Evolutionary conservation across 2,888 invertebrate genomes (phyloP).

Genomic region (Drosophila flavopinicola): DNA sequence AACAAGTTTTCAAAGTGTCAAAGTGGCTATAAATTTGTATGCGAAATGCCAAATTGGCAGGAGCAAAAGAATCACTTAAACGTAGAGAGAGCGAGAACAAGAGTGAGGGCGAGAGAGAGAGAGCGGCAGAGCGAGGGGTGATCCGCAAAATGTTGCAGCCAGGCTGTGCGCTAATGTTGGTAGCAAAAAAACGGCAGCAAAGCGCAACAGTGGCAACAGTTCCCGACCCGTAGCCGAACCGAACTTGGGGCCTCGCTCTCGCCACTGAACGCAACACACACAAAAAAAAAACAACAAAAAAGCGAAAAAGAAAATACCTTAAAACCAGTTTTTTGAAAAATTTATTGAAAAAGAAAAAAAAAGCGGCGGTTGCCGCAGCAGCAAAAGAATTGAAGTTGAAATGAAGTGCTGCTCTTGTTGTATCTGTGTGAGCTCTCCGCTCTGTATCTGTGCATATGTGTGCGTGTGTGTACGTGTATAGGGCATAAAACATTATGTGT

Average conservation of each 20-base stretch:
- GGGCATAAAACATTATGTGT: conserved; percentile 60
- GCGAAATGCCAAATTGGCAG: conserved; percentile 59
- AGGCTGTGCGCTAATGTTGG: conserved; percentile 65
- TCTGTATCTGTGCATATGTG: conserved; percentile 12
- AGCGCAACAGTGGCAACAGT: conserved; percentile 66
- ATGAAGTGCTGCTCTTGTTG: conserved; percentile 58
- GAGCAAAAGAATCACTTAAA: conserved; percentile 77
- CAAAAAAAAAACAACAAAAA: conserved; percentile 21
- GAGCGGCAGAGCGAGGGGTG: not conserved
- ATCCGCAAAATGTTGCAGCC: conserved; percentile 43
- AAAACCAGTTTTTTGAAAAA: conserved; percentile 81
- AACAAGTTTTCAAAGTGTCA: conserved; percentile 74
- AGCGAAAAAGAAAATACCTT: conserved; percentile 76
- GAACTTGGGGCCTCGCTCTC: conserved; percentile 41
- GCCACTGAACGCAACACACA: conserved; percentile 12
- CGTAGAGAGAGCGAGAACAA: conserved; percentile 21
- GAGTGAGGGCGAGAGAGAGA: not conserved
- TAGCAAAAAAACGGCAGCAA: conserved; percentile 70
- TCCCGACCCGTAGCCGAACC: conserved; percentile 53
- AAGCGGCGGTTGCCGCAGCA: conserved; percentile 38
- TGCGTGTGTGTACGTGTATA: conserved; percentile 23
- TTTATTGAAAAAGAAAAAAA: conserved; percentile 66
- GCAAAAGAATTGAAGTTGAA: conserved; percentile 71
- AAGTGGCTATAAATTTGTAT: conserved; percentile 66
- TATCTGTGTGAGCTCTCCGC: conserved; percentile 12